These are phyloP conservation scores for Eupithecia dodoneata DNA, from an alignment of 2,888 invertebrate species.

Conservation along the genomic window DNA sequence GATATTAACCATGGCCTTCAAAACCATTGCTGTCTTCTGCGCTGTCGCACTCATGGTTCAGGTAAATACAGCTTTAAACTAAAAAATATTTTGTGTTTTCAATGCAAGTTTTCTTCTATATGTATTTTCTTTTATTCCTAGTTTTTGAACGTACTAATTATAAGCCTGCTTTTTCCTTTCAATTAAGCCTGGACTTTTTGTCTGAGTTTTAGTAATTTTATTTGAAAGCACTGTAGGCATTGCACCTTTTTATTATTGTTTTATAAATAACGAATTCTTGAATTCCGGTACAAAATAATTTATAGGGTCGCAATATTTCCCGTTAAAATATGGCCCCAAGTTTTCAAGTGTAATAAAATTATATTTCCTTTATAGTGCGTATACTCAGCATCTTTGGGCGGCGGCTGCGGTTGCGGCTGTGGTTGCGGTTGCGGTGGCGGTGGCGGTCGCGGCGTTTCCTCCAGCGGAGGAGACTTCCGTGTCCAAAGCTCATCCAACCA, in stretches of 20 bases:
- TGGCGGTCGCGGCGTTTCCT: slow-evolving; percentile 44
- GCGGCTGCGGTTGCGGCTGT: slow-evolving; percentile 36
- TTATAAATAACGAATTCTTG: too few species aligned
- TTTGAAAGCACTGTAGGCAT: too few species aligned
- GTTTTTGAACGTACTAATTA: too few species aligned
- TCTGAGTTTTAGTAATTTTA: too few species aligned
- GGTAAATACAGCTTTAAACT: slow-evolving; percentile 21
- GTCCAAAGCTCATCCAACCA: slow-evolving; percentile 50
- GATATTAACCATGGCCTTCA: slow-evolving; percentile 44
- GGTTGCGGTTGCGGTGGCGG: slow-evolving; percentile 44
- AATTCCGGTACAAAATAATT: too few species aligned
- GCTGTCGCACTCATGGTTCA: slow-evolving; percentile 48
- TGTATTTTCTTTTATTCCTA: too few species aligned
- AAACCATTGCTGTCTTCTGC: slow-evolving; percentile 44
- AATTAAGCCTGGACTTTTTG: too few species aligned
- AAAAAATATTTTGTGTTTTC: background rate
- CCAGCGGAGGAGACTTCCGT: slow-evolving; percentile 45
- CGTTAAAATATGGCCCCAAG: too few species aligned
- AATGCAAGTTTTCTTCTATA: background rate
- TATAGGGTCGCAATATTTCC: too few species aligned
- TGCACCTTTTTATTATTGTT: too few species aligned
- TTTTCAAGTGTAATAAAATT: background rate
- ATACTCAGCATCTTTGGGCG: background rate
- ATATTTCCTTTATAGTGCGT: background rate
- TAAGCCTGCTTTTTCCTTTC: too few species aligned